Evolutionary conservation across 1,140 invertebrate species (phyloP), one percentile per base, ranked within the genome.

Genomic region (Frieseomelitta varia): DNA sequence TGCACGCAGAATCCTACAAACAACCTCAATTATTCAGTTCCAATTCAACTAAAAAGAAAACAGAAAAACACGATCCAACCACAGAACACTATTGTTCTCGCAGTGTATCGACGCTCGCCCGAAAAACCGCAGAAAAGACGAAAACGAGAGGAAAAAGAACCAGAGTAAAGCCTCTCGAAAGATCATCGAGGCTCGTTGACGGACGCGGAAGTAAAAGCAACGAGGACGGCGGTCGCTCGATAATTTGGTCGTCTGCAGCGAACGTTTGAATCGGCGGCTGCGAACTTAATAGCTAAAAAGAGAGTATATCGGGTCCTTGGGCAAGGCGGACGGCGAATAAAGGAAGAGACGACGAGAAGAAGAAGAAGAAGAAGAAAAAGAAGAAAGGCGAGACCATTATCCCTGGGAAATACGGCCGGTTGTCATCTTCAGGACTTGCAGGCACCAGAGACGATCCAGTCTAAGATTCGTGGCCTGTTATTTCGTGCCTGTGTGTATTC

Each of bases 361-460:
- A 30, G 63, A 34, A 39, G 80, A 85, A 86, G 81, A 88, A 87
- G 55, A 56, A 39, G 55, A 58, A 34, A 56, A 34, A 53, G 81
- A 85, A 86, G 81, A 88, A 87, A 89, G 79, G 82, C 82, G 74
- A 69, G 86, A 61, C 87, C 87, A 91, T 92, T 92, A 92, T 92
- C 88, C 85, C n/a, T 75, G 65, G 86, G 87, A 91, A 91, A 91
- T 92, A 91, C 88, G 86, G 84, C 67, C 69, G 86, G 89, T 91
- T 90, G 88, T 92, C 91, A 91, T 90, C 87, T 67, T 81, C 91
- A 91, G 90, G 85, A 63, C 69, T 77, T 77, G 39, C 39, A 47
- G 79, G 39, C 27, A 47, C 65, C 63, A 84, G 84, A 84, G 84
- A 88, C 82, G 82, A 82, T 79, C 56, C 74, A 8, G 39, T 47